A percentile compares a stretch with the other conserved stretches of the same genome.
Evolutionary conservation across 2,888 invertebrate genomes (phyloP).

Genomic region (Drosophila pseudotalamancana): DNA sequence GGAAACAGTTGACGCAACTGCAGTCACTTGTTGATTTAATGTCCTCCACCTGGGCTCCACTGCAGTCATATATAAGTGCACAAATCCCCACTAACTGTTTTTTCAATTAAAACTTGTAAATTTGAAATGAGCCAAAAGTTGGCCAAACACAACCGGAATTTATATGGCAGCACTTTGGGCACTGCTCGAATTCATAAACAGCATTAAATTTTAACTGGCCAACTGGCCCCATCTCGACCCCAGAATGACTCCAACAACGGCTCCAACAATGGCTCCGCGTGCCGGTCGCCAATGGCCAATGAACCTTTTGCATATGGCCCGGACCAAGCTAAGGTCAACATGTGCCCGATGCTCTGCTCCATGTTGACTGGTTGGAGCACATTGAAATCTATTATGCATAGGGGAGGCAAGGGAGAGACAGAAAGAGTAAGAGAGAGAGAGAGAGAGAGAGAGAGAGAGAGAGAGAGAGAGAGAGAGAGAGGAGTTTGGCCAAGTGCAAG

Average conservation of each 20-base stretch:
- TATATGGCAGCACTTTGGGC: slow-evolving; percentile 10
- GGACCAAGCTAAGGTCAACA: slow-evolving; percentile 66
- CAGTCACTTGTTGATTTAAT: slow-evolving; percentile 53
- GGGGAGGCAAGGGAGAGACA: not conserved
- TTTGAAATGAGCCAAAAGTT: slow-evolving; percentile 61
- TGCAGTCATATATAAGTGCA: slow-evolving; percentile 52
- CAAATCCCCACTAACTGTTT: slow-evolving; percentile 53
- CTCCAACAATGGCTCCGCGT: slow-evolving; percentile 41
- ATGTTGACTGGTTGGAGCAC: slow-evolving; percentile 42
- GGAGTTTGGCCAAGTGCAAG: slow-evolving; percentile 41
- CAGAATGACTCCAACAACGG: not conserved
- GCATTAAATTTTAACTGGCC: slow-evolving; percentile 59
- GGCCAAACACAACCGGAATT: slow-evolving; percentile 37
- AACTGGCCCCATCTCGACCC: slow-evolving; percentile 6
- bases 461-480: not conserved
- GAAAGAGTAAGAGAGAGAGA: not conserved
- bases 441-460: not conserved
- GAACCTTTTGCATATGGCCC: slow-evolving; percentile 56
- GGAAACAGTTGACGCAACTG: slow-evolving; percentile 16
- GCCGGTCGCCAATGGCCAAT: slow-evolving; percentile 50
- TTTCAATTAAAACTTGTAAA: slow-evolving; percentile 76
- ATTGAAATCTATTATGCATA: slow-evolving; percentile 70
- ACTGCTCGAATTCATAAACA: slow-evolving; percentile 64
- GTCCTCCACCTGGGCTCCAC: slow-evolving; percentile 26
- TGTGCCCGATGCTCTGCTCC: slow-evolving; percentile 43